A percentile compares a stretch with the other conserved stretches of the same genome.
These are phyloP conservation scores for Graptemys geographica DNA, from an alignment of 2,797 vertebrate genomes.

Conservation along the genomic window DNA sequence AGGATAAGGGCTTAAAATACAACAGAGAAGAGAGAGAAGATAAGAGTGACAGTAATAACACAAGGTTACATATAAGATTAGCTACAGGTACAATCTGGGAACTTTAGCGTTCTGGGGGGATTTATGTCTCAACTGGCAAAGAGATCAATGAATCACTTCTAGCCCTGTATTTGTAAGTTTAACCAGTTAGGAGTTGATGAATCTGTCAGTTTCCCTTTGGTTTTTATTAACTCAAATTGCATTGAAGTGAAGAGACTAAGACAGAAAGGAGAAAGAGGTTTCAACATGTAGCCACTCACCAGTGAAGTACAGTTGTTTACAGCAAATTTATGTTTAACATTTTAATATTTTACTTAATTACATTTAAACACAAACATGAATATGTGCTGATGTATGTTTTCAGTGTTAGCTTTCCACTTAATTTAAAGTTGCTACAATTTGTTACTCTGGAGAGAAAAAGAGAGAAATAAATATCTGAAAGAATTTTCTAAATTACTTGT, in stretches of 20 bases:
- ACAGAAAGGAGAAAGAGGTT: slow-evolving; percentile 15
- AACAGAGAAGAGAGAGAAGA: not conserved
- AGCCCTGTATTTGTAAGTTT: not conserved
- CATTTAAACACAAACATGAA: not conserved
- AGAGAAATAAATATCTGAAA: slow-evolving; percentile 52
- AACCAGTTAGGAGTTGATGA: not conserved
- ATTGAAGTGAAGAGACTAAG: not conserved
- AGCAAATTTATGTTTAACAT: not conserved
- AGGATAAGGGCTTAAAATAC: not conserved
- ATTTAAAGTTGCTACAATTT: slow-evolving; percentile 62
- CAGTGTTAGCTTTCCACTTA: slow-evolving; percentile 39
- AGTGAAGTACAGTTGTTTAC: slow-evolving; percentile 19
- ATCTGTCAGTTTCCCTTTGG: not conserved
- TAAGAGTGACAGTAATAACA: not conserved
- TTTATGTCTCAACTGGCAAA: not conserved
- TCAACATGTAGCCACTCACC: slow-evolving; percentile 1
- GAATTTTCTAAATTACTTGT: slow-evolving; percentile 56
- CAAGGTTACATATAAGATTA: not conserved
- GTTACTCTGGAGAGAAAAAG: slow-evolving; percentile 62
- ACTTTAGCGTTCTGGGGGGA: not conserved
- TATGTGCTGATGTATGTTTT: slow-evolving; percentile 43
- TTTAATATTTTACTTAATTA: slow-evolving; percentile 5
- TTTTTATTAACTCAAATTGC: not conserved
- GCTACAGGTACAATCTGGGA: not conserved
- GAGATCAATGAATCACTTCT: not conserved